Conservation (phyloP, 2,888 invertebrate genomes). For the Hypselothyrea guttata region DNA sequence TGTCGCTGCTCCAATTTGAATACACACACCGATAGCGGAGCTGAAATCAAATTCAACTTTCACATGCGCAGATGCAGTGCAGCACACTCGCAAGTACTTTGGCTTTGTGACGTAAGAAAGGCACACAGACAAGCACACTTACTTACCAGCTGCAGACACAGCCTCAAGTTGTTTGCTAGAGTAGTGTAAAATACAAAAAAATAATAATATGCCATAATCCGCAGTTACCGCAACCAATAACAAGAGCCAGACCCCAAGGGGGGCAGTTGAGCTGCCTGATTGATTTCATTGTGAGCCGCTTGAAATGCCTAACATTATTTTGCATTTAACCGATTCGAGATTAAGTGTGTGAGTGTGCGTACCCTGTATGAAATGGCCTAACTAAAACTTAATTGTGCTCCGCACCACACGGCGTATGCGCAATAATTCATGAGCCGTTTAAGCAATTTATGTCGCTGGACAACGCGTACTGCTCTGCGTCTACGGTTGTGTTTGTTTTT, state of each 20-base stretch:
- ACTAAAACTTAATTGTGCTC: conserved; percentile 64
- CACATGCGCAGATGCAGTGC: conserved; percentile 69
- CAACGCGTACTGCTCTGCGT: conserved; percentile 32
- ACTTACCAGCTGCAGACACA: conserved; percentile 35
- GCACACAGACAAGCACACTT: conserved; percentile 13
- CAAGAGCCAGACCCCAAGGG: conserved; percentile 16
- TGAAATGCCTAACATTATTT: conserved; percentile 62
- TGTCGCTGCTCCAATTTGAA: conserved; percentile 48
- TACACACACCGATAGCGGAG: conserved; percentile 30
- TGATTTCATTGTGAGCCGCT: conserved; percentile 63
- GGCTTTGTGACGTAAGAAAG: conserved; percentile 51
- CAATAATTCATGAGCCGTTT: conserved; percentile 74
- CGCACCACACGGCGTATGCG: conserved; percentile 66
- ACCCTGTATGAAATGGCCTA: conserved; percentile 43
- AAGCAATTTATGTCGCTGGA: conserved; percentile 61
- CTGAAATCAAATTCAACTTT: conserved; percentile 64
- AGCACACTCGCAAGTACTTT: conserved; percentile 58
- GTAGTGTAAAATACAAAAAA: conserved; percentile 24
- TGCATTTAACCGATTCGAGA: conserved; percentile 62
- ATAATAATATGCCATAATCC: conserved; percentile 58
- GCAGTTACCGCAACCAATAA: conserved; percentile 51
- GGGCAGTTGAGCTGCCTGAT: conserved; percentile 48
- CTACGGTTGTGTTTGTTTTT: conserved; percentile 36
- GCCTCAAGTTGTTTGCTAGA: conserved; percentile 42
- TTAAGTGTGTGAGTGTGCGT: conserved; percentile 32